These are phyloP conservation scores for Drosophila gaucha DNA, from an alignment of 2,888 invertebrate genomes.

Conservation along the genomic window DNA sequence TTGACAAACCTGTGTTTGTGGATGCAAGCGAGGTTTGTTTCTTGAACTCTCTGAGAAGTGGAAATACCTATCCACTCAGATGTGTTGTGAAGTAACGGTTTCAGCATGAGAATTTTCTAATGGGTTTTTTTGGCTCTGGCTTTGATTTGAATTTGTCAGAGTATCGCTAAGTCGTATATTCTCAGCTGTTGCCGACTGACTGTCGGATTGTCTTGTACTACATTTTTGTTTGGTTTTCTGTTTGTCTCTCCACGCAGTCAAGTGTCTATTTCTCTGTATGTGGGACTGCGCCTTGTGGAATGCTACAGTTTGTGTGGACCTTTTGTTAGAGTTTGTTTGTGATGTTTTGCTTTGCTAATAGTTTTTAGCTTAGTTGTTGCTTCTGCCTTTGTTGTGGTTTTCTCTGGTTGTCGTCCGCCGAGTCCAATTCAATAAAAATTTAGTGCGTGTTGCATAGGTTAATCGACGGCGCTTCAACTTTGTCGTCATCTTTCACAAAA, in stretches of 20 bases:
- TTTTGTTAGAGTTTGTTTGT: constrained; percentile 41
- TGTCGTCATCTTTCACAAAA: background rate
- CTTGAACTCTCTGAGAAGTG: no score
- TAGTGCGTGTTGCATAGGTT: constrained; percentile 60
- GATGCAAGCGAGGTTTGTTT: background rate
- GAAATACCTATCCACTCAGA: background rate
- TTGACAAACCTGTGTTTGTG: constrained; percentile 11
- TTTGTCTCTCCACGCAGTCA: constrained; percentile 12
- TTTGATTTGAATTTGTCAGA: background rate
- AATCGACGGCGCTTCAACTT: constrained; percentile 35
- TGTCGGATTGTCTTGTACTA: no score
- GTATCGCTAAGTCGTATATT: background rate
- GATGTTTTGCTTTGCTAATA: constrained; percentile 63
- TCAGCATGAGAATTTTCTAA: background rate
- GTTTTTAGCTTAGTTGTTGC: constrained; percentile 34
- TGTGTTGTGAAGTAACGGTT: no score
- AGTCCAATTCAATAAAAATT: constrained; percentile 59
- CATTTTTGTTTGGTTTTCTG: background rate
- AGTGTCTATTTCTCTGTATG: background rate
- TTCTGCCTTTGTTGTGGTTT: constrained; percentile 10
- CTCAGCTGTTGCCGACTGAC: background rate
- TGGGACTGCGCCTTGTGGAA: constrained; percentile 4
- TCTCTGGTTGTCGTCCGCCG: constrained; percentile 23
- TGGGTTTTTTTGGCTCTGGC: background rate
- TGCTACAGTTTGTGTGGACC: constrained; percentile 34